Evolutionary conservation across 1,140 invertebrate species (phyloP), one percentile per base, ranked within the genome.

Genomic region (Platyscapa corneri): DNA sequence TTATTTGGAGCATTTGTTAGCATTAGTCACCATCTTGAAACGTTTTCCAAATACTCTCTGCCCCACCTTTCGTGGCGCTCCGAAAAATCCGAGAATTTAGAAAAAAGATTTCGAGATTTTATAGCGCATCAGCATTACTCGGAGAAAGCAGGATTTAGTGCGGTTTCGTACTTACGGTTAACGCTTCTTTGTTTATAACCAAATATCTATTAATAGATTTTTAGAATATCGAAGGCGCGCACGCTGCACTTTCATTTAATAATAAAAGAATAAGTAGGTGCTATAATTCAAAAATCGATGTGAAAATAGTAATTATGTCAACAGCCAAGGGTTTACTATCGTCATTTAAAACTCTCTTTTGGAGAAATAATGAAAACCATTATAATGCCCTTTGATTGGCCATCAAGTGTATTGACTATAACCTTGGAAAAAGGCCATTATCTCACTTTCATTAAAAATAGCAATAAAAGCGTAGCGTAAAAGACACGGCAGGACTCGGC

Each of bases 401-500:
- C 39, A 83, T 76, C 53, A 83, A 83, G 20, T 56, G 27, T 65
- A 76, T 83, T 46, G 53, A 83, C 72, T 74, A 76, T 56, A 12
- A 39, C 53, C 74, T 76, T 53, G 23, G 72, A 32, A 70, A 49
- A 32, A 34, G 42, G 46, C 77, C 77, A 80, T 75, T 80, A 80
- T 20, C 65, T 53, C 65, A 39, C 42, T 80, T 85, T 85, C 77
- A 85, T 85, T 80, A 85, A 85, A 85, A 79, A 79, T 27, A 67
- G 42, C 49, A 46, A 64, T 85, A 80, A 85, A 74, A 75, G 60
- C 46, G 75, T n/a, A n/a, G 34, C 32, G 72, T 74, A 56, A 74
- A 72, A 79, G 60, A 37, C 49, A 60, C 5, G 23, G 53, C 32
- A 42, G 10, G 34, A 23, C 1, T 0, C 39, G 65, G 53, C 12